phyloP scores from a whole-genome alignment of 2,888 invertebrate genomes.

The Fissipunctia ypsillon region DNA sequence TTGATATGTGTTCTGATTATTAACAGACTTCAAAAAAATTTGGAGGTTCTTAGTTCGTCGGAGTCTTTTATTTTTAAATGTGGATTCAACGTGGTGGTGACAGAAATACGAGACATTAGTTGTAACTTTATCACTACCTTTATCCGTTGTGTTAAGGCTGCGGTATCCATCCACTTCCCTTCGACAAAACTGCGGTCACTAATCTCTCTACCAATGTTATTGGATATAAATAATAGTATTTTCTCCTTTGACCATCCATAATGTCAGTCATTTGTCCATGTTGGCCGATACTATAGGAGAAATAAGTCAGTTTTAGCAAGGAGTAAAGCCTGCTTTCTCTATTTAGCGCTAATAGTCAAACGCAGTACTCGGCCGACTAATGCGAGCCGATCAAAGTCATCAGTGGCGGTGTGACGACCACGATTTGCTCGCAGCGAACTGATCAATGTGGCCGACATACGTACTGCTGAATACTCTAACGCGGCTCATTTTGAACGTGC shows the following conservation, averaged over 20 bases:
- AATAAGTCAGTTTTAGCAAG: background rate
- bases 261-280: background rate
- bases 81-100: background rate
- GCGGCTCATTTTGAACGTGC: background rate
- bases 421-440: slow-evolving; percentile 4
- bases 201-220: background rate
- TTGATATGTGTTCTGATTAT: background rate
- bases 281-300: background rate
- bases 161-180: background rate
- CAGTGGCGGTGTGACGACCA: slow-evolving; percentile 23
- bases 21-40: too few relatives aligned
- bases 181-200: slow-evolving; percentile 1
- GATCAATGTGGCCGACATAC: background rate
- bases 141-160: background rate
- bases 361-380: slow-evolving; percentile 7
- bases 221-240: background rate
- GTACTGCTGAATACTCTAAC: background rate
- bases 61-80: too few relatives aligned
- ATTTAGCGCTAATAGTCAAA: slow-evolving; percentile 12
- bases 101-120: background rate
- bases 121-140: slow-evolving; percentile 5
- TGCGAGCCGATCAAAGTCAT: slow-evolving; percentile 28
- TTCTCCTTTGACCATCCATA: background rate
- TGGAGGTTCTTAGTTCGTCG: too few relatives aligned
- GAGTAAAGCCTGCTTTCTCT: slow-evolving; percentile 9